Evolutionary conservation across 2,113 vertebrate species (phyloP).

Genomic region (Xyrauchen texanus): DNA sequence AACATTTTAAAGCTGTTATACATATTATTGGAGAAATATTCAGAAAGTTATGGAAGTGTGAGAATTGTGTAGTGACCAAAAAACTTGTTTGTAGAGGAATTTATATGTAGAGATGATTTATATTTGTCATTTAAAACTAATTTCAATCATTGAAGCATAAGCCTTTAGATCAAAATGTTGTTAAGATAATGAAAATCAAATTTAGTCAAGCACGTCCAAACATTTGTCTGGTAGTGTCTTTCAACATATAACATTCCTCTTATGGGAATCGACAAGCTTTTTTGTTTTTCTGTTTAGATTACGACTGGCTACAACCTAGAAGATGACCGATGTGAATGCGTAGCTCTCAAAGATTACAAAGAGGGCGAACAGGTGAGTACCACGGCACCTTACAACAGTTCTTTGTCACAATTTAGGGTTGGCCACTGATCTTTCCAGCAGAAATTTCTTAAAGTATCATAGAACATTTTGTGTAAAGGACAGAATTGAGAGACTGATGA

Average conservation of each 20-base stretch:
- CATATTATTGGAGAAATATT: not conserved
- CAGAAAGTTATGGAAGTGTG: not conserved
- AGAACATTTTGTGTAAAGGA: no score
- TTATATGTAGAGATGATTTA: no score
- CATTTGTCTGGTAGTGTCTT: no score
- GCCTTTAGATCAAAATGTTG: no score
- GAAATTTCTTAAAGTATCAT: not conserved
- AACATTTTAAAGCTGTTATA: not conserved
- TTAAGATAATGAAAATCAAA: no score
- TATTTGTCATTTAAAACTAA: no score
- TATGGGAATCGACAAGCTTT: no score
- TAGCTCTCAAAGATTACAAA: constrained; percentile 90
- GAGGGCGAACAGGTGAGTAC: constrained; percentile 86
- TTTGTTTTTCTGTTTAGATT: constrained; percentile 75
- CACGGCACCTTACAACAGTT: not conserved
- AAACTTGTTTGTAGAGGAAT: no score
- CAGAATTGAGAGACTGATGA: no score
- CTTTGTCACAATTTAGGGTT: not conserved
- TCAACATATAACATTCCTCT: not conserved
- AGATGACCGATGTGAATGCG: constrained; percentile 97
- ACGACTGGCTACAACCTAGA: constrained; percentile 98
- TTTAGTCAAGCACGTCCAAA: no score
- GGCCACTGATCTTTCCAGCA: not conserved
- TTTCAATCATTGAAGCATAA: no score
- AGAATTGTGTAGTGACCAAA: no score